phyloP scores from a whole-genome alignment of 2,113 vertebrate species.

The Dascyllus trimaculatus region DNA sequence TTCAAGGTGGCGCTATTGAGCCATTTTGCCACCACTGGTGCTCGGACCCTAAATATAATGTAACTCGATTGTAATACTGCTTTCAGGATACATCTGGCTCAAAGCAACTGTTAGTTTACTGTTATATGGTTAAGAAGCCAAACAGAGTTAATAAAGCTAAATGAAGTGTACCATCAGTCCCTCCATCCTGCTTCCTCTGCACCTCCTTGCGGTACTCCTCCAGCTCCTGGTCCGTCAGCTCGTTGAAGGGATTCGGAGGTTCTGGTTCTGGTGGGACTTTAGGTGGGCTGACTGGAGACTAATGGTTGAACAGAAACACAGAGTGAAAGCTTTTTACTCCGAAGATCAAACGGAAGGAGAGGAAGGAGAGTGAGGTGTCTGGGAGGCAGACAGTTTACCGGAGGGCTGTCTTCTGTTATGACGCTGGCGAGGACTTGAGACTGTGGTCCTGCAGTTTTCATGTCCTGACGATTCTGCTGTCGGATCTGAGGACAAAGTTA shows the following conservation, averaged over 20 bases:
- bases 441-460: slow-evolving; percentile 96
- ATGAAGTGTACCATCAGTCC: slow-evolving; percentile 86
- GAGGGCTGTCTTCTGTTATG: slow-evolving; percentile 91
- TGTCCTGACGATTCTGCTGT: slow-evolving; percentile 96
- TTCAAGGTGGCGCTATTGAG: too few species aligned
- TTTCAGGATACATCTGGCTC: background rate
- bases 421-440: slow-evolving; percentile 94
- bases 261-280: slow-evolving; percentile 85
- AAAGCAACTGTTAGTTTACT: background rate
- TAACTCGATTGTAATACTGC: background rate
- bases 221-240: slow-evolving; percentile 96
- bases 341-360: background rate
- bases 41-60: too few species aligned
- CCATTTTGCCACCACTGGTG: too few species aligned
- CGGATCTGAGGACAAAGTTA: slow-evolving; percentile 85
- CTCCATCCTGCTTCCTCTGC: slow-evolving; percentile 90
- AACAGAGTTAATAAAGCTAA: background rate
- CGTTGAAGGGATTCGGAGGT: slow-evolving; percentile 95
- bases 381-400: slow-evolving; percentile 79
- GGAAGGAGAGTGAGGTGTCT: background rate
- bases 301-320: slow-evolving; percentile 42
- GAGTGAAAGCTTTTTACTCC: slow-evolving; percentile 4
- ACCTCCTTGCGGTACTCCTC: slow-evolving; percentile 97
- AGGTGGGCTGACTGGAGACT: slow-evolving; percentile 89
- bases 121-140: background rate